Percentiles rank a stretch among this genome's conserved stretches.
Evolutionary conservation across 2,888 invertebrate genomes (phyloP).

Genomic region (Eristalis intricaria): DNA sequence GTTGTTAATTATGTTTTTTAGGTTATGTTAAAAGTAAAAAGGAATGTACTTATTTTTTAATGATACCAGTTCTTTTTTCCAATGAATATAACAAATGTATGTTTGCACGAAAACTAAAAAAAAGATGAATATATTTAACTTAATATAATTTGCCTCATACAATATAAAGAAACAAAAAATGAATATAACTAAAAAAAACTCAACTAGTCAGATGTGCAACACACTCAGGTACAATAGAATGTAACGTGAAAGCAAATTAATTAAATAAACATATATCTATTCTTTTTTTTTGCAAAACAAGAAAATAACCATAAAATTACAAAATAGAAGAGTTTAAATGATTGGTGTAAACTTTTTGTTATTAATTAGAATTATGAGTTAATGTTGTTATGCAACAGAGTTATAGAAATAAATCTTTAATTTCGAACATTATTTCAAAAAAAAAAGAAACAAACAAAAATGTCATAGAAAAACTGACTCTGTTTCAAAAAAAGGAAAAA

Average conservation of each 20-base stretch:
- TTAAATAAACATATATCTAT: slow-evolving; percentile 17
- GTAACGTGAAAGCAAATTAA: slow-evolving; percentile 62
- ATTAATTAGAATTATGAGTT: slow-evolving; percentile 23
- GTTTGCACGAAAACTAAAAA: slow-evolving; percentile 43
- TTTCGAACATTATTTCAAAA: slow-evolving; percentile 19
- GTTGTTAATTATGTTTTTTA: slow-evolving; percentile 64
- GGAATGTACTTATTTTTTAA: slow-evolving; percentile 64
- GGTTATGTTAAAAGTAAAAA: slow-evolving; percentile 32
- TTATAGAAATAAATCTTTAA: slow-evolving; percentile 13
- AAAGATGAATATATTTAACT: slow-evolving; percentile 21
- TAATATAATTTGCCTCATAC: slow-evolving; percentile 39
- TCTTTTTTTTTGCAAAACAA: slow-evolving; percentile 13
- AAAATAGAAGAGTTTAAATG: slow-evolving; percentile 34
- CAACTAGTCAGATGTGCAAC: slow-evolving; percentile 76
- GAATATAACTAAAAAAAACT: slow-evolving; percentile 71
- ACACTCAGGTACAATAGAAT: slow-evolving; percentile 76
- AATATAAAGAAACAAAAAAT: slow-evolving; percentile 54
- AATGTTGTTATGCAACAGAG: slow-evolving; percentile 60
- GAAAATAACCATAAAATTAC: slow-evolving; percentile 29
- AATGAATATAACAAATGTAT: slow-evolving; percentile 42
- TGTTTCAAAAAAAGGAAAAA: slow-evolving; percentile 17
- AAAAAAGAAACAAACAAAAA: slow-evolving; percentile 4
- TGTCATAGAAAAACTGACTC: background rate
- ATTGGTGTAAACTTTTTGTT: slow-evolving; percentile 57
- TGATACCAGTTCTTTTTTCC: slow-evolving; percentile 31